These are phyloP conservation scores for Metellina segmentata DNA, from an alignment of 2,888 invertebrate genomes.

Conservation along the genomic window DNA sequence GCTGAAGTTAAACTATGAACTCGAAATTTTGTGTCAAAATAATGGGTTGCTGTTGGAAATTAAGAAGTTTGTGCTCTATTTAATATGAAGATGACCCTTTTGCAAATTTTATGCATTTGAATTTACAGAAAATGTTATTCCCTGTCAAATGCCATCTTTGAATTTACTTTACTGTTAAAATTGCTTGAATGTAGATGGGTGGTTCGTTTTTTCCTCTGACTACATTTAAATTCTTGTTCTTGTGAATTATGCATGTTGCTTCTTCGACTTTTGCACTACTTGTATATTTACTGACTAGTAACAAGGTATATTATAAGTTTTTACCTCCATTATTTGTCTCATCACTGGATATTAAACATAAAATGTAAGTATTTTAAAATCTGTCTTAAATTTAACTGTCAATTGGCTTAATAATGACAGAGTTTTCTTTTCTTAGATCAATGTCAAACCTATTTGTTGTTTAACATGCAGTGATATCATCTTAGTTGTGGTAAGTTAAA, in stretches of 20 bases:
- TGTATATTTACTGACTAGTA: not conserved
- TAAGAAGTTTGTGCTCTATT: no score
- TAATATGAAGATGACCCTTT: no score
- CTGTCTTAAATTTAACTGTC: no score
- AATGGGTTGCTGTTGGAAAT: no score
- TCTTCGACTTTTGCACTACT: not conserved
- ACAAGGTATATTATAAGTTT: not conserved
- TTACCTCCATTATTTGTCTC: not conserved
- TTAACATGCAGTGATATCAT: constrained; percentile 58
- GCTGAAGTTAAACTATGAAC: no score
- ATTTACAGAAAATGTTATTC: no score
- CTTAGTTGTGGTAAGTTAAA: constrained; percentile 59
- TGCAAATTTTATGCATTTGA: no score
- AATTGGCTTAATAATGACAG: not conserved
- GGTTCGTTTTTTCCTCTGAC: no score
- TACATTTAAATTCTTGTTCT: not conserved
- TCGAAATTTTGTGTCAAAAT: no score
- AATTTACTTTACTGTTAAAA: not conserved
- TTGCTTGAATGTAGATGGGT: not conserved
- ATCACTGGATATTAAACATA: no score
- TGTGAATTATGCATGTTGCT: not conserved
- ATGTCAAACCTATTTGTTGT: constrained; percentile 64
- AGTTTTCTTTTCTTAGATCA: constrained; percentile 26
- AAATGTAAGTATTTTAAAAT: no score
- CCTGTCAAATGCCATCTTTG: no score